phyloP scores from a whole-genome alignment of 1,140 invertebrate genomes.

The Drosophila trapezifrons region DNA sequence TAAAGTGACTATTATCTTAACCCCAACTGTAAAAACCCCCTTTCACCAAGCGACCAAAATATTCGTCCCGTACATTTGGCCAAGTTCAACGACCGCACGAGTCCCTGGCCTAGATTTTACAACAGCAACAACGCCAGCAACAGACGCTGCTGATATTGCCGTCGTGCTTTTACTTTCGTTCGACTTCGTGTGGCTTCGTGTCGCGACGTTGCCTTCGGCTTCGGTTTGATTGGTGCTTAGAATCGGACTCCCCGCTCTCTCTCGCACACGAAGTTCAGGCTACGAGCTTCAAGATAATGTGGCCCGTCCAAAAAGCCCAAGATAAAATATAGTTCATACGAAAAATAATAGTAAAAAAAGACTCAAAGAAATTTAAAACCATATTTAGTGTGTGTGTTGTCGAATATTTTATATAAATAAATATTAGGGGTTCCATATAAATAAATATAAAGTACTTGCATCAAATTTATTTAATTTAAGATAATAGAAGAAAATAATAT shows the following conservation, averaged over 20 bases:
- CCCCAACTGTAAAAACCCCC: background rate
- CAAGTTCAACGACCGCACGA: slow-evolving; percentile 81
- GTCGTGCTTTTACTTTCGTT: slow-evolving; percentile 77
- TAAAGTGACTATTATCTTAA: background rate
- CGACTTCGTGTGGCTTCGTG: slow-evolving; percentile 23
- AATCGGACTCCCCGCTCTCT: slow-evolving; percentile 7
- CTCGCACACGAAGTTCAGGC: slow-evolving; percentile 1
- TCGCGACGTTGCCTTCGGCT: slow-evolving; percentile 33
- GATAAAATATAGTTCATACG: slow-evolving; percentile 1
- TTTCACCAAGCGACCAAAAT: slow-evolving; percentile 21
- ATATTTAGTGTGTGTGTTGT: background rate
- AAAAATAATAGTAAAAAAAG: background rate
- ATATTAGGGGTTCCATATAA: background rate
- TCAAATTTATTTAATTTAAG: background rate
- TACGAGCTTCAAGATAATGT: slow-evolving; percentile 14
- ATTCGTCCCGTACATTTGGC: slow-evolving; percentile 51
- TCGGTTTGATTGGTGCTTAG: slow-evolving; percentile 39
- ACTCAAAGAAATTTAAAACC: background rate
- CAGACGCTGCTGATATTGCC: slow-evolving; percentile 43
- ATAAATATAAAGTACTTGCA: background rate
- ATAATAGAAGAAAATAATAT: too few species aligned
- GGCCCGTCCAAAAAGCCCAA: background rate
- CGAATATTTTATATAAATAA: background rate
- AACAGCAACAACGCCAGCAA: slow-evolving; percentile 27
- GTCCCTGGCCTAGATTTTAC: slow-evolving; percentile 83